Conservation (phyloP, 2,797 vertebrate genomes). For the Gobionotothen gibberifrons region DNA sequence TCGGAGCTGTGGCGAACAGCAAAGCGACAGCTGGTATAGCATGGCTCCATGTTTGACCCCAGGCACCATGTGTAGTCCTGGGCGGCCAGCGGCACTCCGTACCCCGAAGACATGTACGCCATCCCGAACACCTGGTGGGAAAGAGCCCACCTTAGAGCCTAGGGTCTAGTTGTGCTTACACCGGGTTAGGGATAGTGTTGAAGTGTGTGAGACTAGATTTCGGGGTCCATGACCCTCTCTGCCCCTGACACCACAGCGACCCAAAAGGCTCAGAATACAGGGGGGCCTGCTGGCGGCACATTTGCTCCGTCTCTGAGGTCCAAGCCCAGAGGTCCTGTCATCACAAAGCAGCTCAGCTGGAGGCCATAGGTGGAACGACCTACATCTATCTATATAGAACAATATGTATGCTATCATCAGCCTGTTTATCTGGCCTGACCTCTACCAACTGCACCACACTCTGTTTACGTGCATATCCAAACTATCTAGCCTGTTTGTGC, state of each 20-base stretch:
- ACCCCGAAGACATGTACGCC: constrained; percentile 80
- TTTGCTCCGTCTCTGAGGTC: constrained; percentile 74
- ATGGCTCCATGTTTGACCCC: constrained; percentile 87
- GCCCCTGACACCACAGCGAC: constrained; percentile 71
- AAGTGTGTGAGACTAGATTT: constrained; percentile 63
- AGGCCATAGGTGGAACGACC: constrained; percentile 74
- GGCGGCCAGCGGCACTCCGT: constrained; percentile 73
- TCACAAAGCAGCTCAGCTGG: constrained; percentile 66
- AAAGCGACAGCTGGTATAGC: constrained; percentile 87
- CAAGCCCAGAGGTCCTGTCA: constrained; percentile 74
- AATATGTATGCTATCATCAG: constrained; percentile 68
- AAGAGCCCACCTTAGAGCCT: constrained; percentile 74
- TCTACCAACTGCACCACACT: constrained; percentile 55
- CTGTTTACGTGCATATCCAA: neutral
- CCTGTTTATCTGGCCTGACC: constrained; percentile 67
- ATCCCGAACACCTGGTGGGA: constrained; percentile 84
- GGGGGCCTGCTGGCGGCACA: constrained; percentile 74
- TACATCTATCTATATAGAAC: constrained; percentile 74
- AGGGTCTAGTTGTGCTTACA: constrained; percentile 73
- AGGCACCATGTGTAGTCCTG: constrained; percentile 78
- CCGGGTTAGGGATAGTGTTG: constrained; percentile 66
- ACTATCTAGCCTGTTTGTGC: constrained; percentile 5
- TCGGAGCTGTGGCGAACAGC: constrained; percentile 75
- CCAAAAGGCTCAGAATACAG: constrained; percentile 78
- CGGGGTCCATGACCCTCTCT: constrained; percentile 73